These are phyloP conservation scores for Zaprionus nigranus DNA, from an alignment of 1,140 invertebrate genomes.

Conservation along the genomic window DNA sequence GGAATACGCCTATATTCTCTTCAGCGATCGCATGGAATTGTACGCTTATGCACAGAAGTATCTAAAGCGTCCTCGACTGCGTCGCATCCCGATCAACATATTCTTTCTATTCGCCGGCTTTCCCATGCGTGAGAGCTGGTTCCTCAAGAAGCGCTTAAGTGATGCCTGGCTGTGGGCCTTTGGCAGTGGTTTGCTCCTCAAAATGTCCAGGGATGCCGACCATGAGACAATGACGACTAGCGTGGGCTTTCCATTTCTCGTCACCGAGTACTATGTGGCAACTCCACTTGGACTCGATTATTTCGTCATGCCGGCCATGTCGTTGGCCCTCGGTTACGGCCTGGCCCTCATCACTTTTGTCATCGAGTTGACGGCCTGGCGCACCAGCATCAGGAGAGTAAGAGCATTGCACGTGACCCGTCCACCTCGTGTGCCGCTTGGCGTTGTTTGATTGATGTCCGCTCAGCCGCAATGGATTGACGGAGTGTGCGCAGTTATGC, in stretches of 20 bases:
- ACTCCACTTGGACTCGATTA: conserved; percentile 63
- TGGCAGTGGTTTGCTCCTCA: conserved; percentile 58
- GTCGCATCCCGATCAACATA: conserved; percentile 65
- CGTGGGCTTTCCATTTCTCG: conserved; percentile 59
- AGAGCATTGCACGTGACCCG: background rate
- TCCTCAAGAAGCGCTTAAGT: conserved; percentile 53
- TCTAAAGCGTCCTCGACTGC: conserved; percentile 52
- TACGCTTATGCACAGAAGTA: conserved; percentile 61
- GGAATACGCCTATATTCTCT: conserved; percentile 63
- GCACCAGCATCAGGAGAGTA: conserved; percentile 14
- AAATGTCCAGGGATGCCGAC: conserved; percentile 62
- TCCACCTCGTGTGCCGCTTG: conserved; percentile 1
- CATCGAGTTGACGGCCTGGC: conserved; percentile 65
- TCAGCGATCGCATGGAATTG: conserved; percentile 64
- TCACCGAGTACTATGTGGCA: conserved; percentile 58
- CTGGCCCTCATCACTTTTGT: conserved; percentile 61
- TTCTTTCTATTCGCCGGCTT: conserved; percentile 59
- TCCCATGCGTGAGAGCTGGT: conserved; percentile 67
- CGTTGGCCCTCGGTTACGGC: conserved; percentile 52
- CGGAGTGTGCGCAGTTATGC: conserved; percentile 23
- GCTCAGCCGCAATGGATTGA: conserved; percentile 9
- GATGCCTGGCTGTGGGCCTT: conserved; percentile 60
- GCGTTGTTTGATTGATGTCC: conserved; percentile 59
- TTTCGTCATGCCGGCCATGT: conserved; percentile 73
- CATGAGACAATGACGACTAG: conserved; percentile 52